phyloP scores from a whole-genome alignment of 2,888 invertebrate genomes.

The Sarcophaga carnaria region DNA sequence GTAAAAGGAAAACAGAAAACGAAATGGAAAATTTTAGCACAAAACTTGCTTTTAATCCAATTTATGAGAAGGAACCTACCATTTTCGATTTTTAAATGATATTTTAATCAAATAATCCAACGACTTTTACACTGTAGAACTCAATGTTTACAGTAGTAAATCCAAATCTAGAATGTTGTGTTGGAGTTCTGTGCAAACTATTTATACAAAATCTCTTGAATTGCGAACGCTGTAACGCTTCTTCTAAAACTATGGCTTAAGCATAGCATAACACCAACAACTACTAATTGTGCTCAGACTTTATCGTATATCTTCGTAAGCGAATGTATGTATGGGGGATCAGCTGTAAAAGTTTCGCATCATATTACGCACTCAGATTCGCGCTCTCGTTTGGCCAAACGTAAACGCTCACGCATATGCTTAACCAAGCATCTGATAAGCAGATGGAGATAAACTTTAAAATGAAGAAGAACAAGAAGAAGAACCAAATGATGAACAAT shows the following conservation, averaged over 20 bases:
- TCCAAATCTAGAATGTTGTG: constrained; percentile 77
- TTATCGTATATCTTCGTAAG: not conserved
- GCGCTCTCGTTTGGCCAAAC: not conserved
- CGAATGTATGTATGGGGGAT: constrained; percentile 2
- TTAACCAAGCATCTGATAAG: not conserved
- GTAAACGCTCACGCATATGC: not conserved
- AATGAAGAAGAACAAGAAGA: constrained; percentile 15
- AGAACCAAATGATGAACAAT: not conserved
- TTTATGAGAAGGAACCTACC: constrained; percentile 53
- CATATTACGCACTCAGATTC: not conserved
- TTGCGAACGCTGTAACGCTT: constrained; percentile 56
- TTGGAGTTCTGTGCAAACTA: constrained; percentile 74
- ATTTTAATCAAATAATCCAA: constrained; percentile 36
- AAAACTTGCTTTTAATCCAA: not conserved
- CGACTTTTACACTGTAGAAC: constrained; percentile 42
- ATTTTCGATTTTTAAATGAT: constrained; percentile 31
- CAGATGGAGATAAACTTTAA: not conserved
- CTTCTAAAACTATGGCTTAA: constrained; percentile 25
- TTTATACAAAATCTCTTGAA: constrained; percentile 77
- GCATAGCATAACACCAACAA: constrained; percentile 23
- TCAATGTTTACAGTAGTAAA: constrained; percentile 76
- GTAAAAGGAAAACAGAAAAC: not conserved
- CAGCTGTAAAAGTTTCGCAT: constrained; percentile 64
- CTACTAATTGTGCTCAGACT: not conserved
- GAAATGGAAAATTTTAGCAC: not conserved